phyloP scores from a whole-genome alignment of 2,797 vertebrate species.

The Ctenosaura bakeri region DNA sequence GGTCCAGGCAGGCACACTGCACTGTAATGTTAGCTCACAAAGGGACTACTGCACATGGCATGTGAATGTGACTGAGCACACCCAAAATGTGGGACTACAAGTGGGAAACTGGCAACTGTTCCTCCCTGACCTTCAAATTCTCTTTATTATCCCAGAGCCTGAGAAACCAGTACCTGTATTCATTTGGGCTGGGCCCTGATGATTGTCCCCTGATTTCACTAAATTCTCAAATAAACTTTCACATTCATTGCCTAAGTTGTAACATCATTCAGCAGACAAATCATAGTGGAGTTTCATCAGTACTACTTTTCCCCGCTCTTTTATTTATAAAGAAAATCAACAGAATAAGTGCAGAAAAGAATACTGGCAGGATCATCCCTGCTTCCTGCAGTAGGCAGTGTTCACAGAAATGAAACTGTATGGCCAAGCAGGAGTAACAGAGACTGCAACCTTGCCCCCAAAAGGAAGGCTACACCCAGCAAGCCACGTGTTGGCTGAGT shows the following conservation, averaged over 20 bases:
- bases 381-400: slow-evolving; percentile 26
- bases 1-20: neutral
- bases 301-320: slow-evolving; percentile 53
- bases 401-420: slow-evolving; percentile 60
- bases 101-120: neutral
- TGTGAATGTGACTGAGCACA: neutral
- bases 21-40: neutral
- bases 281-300: fast-evolving
- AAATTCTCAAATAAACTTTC: too few relatives aligned
- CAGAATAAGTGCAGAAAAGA: slow-evolving; percentile 77
- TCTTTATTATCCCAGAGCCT: too few relatives aligned
- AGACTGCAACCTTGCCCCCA: fast-evolving
- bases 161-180: neutral
- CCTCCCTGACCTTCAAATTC: neutral
- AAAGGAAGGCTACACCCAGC: neutral
- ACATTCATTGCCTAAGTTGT: too few relatives aligned
- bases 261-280: neutral
- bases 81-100: neutral
- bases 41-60: neutral
- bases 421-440: slow-evolving; percentile 14
- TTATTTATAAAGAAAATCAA: slow-evolving; percentile 83
- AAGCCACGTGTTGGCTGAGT: neutral
- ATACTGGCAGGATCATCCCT: slow-evolving; percentile 56
- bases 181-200: neutral
- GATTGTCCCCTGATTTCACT: neutral